Evolutionary conservation across 2,888 invertebrate species (phyloP).

Genomic region (Cetonia aurata): DNA sequence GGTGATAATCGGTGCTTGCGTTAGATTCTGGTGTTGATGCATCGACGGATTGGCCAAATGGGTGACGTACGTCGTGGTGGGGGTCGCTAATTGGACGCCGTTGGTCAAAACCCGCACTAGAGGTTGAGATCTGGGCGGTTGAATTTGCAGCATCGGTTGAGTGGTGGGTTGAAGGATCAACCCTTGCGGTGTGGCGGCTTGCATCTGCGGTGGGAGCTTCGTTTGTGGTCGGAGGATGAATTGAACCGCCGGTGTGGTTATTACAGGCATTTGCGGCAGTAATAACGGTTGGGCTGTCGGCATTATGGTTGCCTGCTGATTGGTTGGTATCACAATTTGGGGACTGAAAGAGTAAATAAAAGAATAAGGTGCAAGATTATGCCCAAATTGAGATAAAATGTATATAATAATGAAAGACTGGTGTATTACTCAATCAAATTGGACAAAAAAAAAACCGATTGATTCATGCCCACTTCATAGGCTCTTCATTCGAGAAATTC

Average conservation of each 20-base stretch:
- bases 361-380: too few relatives aligned
- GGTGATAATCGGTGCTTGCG: constrained; percentile 53
- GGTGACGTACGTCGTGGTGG: constrained; percentile 66
- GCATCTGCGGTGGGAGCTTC: constrained; percentile 65
- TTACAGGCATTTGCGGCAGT: constrained; percentile 65
- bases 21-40: constrained; percentile 28
- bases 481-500: too few relatives aligned
- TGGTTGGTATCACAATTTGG: constrained; percentile 64
- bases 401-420: too few relatives aligned
- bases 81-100: constrained; percentile 66
- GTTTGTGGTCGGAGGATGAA: constrained; percentile 77
- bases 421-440: too few relatives aligned
- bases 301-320: constrained; percentile 63
- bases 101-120: constrained; percentile 74
- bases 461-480: too few relatives aligned
- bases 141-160: constrained; percentile 62
- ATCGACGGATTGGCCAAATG: constrained; percentile 58
- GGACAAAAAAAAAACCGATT: too few relatives aligned
- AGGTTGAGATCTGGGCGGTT: constrained; percentile 60
- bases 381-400: too few relatives aligned
- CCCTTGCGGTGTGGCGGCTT: constrained; percentile 62
- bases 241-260: constrained; percentile 74
- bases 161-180: constrained; percentile 63
- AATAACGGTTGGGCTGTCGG: constrained; percentile 64
- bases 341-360: constrained; percentile 55